Base-by-base conservation (phyloP, 2,888 invertebrate species). In the Mechanitis mazaeus region DNA sequence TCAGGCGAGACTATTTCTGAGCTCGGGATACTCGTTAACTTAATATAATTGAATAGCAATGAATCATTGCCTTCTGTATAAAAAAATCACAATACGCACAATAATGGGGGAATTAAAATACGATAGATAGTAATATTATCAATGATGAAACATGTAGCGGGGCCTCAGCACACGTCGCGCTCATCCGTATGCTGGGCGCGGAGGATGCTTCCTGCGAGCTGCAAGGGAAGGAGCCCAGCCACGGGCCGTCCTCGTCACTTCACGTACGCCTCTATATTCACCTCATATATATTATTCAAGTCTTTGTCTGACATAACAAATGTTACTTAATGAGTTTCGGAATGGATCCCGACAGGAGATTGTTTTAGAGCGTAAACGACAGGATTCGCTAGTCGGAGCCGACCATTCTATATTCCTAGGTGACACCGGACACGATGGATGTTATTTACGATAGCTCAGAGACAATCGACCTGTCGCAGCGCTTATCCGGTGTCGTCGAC, bases 391-490 rank as follows among this genome's bases (percentile, higher is more conserved):
- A 81, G 76, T 75, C 75, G 75, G 70, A 75, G 74, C 72, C 72
- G 77, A 77, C 76, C 80, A 85, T 81, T 87, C 84, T 80, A 87
- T 86, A 87, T 87, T 83, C 87, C 75, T 75, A 71, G 78, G 79
- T 74, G 78, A 77, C 79, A 85, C 87, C 88, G 87, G 88, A 88
- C 87, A 87, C 79, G 75, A 76, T 69, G 75, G 79, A 81, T 80
- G 87, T 90, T 87, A 90, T 90, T 90, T 90, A 90, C 88, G 88
- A 88, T 80, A 81, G 82, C 77, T 78, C 83, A 81, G 81, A 86
- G 84, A 89, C 89, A 88, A 89, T 90, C 86, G 87, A 78, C 83
- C 81, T 81, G 84, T 79, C 78, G 84, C 81, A 77, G 75, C 72
- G 85, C 81, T 85, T 87, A 88, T 90, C 89, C 89, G 89, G 89